These are phyloP conservation scores for Bilobella aurantiaca DNA, from an alignment of 1,140 invertebrate genomes.

Conservation along the genomic window DNA sequence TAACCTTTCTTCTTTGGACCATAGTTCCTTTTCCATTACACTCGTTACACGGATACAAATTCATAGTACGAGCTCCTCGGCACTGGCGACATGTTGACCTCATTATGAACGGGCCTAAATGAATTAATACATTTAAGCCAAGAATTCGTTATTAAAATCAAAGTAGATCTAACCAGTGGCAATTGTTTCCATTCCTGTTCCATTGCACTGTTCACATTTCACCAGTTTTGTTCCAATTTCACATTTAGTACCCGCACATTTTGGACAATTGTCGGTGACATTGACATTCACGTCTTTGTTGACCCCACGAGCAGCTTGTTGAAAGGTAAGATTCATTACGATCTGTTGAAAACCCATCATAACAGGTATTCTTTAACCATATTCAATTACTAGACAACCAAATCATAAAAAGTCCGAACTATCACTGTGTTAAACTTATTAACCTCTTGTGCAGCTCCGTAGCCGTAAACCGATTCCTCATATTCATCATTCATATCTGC, in stretches of 20 bases:
- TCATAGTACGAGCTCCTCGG: conserved; percentile 72
- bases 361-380: too few species aligned
- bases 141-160: neutral
- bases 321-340: conserved; percentile 80
- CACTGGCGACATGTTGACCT: conserved; percentile 88
- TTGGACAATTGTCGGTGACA: conserved; percentile 81
- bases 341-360: too few species aligned
- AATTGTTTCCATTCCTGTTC: conserved; percentile 91
- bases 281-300: conserved; percentile 90
- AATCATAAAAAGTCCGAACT: too few species aligned
- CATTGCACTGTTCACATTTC: conserved; percentile 85
- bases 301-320: conserved; percentile 88
- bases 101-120: conserved; percentile 88
- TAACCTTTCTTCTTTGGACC: conserved; percentile 78
- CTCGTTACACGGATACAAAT: conserved; percentile 81
- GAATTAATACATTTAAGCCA: neutral
- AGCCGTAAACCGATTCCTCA: conserved; percentile 75
- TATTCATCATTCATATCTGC: conserved; percentile 60
- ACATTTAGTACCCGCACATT: conserved; percentile 71
- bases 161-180: conserved; percentile 47
- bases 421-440: too few species aligned
- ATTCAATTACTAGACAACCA: too few species aligned
- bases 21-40: conserved; percentile 88
- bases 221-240: conserved; percentile 79
- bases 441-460: conserved; percentile 82